A percentile compares a stretch with the other conserved stretches of the same genome.
phyloP scores from a whole-genome alignment of 2,797 vertebrate species.

The Myiotriccus ornatus region DNA sequence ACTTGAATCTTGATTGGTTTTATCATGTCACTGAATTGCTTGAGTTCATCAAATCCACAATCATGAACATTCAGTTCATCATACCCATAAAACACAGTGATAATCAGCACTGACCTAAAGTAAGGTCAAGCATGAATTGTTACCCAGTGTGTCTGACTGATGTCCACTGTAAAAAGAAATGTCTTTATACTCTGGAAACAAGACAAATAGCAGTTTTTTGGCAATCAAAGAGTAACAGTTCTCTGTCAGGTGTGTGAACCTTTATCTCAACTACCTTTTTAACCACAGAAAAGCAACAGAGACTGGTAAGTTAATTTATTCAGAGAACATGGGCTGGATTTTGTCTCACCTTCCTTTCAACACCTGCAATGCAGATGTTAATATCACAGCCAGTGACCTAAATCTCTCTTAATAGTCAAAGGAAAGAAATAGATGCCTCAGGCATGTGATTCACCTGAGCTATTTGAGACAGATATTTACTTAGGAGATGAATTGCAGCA shows the following conservation, averaged over 20 bases:
- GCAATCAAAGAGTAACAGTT: neutral
- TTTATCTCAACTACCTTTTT: neutral
- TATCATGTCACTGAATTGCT: neutral
- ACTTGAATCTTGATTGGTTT: neutral
- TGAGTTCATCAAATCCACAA: neutral
- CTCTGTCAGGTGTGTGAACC: neutral
- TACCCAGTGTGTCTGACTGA: neutral
- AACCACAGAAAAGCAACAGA: neutral
- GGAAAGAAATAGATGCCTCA: neutral
- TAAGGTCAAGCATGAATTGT: neutral
- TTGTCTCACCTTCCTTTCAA: neutral
- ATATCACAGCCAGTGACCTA: neutral
- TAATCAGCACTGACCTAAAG: neutral
- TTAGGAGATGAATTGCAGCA: neutral
- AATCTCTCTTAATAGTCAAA: conserved; percentile 6
- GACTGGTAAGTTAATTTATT: neutral
- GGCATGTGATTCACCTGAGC: conserved; percentile 24
- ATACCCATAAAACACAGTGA: neutral
- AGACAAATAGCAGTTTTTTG: neutral
- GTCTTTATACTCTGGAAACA: neutral
- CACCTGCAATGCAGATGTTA: conserved; percentile 8
- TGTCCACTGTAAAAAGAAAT: neutral
- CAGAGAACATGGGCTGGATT: neutral
- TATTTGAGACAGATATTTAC: conserved; percentile 38
- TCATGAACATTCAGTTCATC: neutral